These are phyloP conservation scores for Diploscapter pachys DNA, from an alignment of 1,140 invertebrate genomes.

Conservation along the genomic window DNA sequence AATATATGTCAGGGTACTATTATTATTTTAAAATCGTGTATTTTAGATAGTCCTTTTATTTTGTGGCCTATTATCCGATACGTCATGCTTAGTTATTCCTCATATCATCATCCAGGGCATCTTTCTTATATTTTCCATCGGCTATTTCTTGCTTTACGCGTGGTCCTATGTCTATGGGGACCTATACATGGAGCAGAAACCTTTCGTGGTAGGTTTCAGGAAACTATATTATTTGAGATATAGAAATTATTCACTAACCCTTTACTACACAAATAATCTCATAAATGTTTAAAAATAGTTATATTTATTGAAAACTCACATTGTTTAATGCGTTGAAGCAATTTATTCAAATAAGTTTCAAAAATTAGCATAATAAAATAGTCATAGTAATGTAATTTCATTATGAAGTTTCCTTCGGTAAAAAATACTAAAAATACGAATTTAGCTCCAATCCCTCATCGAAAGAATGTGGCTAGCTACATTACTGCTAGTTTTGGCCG, in stretches of 20 bases:
- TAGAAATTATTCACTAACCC: neutral
- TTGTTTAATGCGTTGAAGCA: no score
- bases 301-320: no score
- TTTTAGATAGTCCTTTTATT: constrained; percentile 51
- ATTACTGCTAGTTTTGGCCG: constrained; percentile 47
- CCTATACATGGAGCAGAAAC: constrained; percentile 45
- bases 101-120: constrained; percentile 50
- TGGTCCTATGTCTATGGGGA: constrained; percentile 56
- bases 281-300: no score
- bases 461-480: constrained; percentile 54
- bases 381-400: neutral
- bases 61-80: constrained; percentile 43
- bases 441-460: constrained; percentile 49
- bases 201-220: constrained; percentile 36
- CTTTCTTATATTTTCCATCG: constrained; percentile 46
- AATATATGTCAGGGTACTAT: no score
- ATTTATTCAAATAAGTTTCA: constrained; percentile 3
- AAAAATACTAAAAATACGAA: constrained; percentile 27
- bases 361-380: neutral
- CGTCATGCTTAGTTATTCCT: constrained; percentile 45
- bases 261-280: neutral
- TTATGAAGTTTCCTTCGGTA: constrained; percentile 23
- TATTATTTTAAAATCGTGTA: neutral
- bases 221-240: constrained; percentile 1
- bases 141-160: constrained; percentile 51